A percentile compares a stretch with the other conserved stretches of the same genome.
Evolutionary conservation across 1,140 invertebrate species (phyloP).

Genomic region (Dendroctonus valens): DNA sequence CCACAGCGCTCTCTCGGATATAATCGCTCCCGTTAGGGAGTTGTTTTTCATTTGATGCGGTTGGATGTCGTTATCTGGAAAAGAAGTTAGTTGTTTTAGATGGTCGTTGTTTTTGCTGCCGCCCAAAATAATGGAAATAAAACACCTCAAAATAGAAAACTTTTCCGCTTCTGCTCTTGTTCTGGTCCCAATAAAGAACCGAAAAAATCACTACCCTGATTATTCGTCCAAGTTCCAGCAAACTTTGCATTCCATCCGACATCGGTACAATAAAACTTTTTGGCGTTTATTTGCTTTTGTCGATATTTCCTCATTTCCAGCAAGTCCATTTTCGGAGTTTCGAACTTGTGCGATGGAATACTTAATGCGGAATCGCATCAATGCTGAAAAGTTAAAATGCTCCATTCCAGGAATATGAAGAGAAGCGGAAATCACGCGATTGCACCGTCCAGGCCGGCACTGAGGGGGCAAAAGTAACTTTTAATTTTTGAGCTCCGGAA

Average conservation of each 20-base stretch:
- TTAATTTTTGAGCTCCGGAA: too few species aligned
- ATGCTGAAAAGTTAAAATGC: slow-evolving; percentile 27
- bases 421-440: too few species aligned
- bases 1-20: slow-evolving; percentile 6
- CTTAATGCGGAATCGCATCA: slow-evolving; percentile 27
- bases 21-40: slow-evolving; percentile 18
- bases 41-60: slow-evolving; percentile 20
- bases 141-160: too few species aligned
- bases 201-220: too few species aligned
- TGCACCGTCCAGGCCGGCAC: background rate
- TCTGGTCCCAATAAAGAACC: too few species aligned
- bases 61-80: slow-evolving; percentile 18
- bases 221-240: background rate
- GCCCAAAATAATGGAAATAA: background rate
- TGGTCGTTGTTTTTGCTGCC: slow-evolving; percentile 13
- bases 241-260: slow-evolving; percentile 9
- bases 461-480: too few species aligned
- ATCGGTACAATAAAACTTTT: slow-evolving; percentile 26
- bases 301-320: slow-evolving; percentile 26
- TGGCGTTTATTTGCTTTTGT: slow-evolving; percentile 30
- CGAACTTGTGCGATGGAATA: slow-evolving; percentile 24
- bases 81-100: slow-evolving; percentile 29
- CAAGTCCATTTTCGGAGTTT: slow-evolving; percentile 26
- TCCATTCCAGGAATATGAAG: slow-evolving; percentile 16
- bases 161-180: too few species aligned